Conservation (phyloP, 1,140 invertebrate species). For the Eurosta solidaginis region DNA sequence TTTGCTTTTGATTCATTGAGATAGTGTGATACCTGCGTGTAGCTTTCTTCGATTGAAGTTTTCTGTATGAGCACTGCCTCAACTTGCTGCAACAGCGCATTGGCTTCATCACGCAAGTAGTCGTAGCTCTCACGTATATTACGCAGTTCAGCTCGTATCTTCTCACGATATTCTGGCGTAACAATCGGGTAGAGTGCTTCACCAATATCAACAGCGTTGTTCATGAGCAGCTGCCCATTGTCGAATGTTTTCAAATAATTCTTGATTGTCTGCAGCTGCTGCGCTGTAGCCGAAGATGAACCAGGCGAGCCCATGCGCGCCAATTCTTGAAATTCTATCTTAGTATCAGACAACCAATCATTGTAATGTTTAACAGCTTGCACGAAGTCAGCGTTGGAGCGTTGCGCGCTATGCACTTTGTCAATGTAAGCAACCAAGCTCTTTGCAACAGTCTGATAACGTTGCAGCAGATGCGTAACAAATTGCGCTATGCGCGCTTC, state of each 20-base stretch:
- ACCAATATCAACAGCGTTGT: conserved; percentile 80
- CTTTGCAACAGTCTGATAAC: conserved; percentile 77
- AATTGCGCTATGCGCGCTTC: conserved; percentile 82
- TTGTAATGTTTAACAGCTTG: conserved; percentile 72
- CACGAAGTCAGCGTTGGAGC: conserved; percentile 70
- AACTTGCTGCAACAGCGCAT: conserved; percentile 81
- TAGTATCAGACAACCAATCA: conserved; percentile 78
- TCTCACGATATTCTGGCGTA: conserved; percentile 82
- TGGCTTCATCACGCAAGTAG: conserved; percentile 80
- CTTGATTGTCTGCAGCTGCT: conserved; percentile 55
- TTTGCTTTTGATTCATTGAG: conserved; percentile 74
- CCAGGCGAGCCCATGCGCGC: conserved; percentile 57
- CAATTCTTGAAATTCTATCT: conserved; percentile 61
- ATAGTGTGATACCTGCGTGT: conserved; percentile 81
- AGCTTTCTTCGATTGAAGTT: conserved; percentile 89
- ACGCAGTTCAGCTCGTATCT: conserved; percentile 80
- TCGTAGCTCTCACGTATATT: conserved; percentile 82
- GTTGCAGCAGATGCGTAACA: conserved; percentile 74
- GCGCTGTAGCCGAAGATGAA: conserved; percentile 53
- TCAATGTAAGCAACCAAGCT: conserved; percentile 72
- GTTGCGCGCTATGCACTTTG: conserved; percentile 70
- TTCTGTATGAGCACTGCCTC: conserved; percentile 85
- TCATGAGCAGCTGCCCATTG: conserved; percentile 76
- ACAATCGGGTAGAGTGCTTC: conserved; percentile 87
- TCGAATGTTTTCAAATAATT: conserved; percentile 75